Evolutionary conservation across 2,888 invertebrate genomes (phyloP), one percentile per base, ranked within the genome.

Genomic region (Listrodromus nycthemerus): DNA sequence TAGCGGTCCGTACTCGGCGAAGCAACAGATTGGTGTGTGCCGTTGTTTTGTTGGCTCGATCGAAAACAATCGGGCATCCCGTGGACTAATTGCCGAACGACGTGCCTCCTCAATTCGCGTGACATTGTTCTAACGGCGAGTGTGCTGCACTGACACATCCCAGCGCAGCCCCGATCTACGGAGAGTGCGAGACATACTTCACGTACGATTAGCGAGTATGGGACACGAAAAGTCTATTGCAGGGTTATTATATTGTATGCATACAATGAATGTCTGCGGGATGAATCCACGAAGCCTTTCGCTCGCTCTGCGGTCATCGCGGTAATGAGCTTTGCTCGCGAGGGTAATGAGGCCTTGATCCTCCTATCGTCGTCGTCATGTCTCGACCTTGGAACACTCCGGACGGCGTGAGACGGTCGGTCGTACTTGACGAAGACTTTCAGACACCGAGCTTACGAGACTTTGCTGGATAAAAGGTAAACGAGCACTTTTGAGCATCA

Each of bases 261-360:
- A 50, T 66, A 77, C 66, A 66, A 80, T 80, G 76, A 80, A 81
- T 58, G 67, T 73, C 45, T 71, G 16, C 10, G 75, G 65, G 69
- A 80, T 52, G 21, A 19, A 58, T 69, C 55, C 58, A 58, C 86
- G 83, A 80, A 66, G 55, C 77, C 85, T 88, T 88, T 87, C 89
- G 90, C 89, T 90, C 91, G 87, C 89, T 90, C 91, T 92, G 92
- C 90, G 92, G 92, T 92, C 85, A 88, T 76, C 85, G 77, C 84
- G 88, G 89, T 91, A 92, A 92, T 92, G 92, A 92, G 91, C 90
- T 90, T 82, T 88, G 89, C 88, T 88, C 88, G 89, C 89, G 88
- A 89, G 89, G 90, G 91, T 92, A 92, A 92, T 91, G 91, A 91
- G 91, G 87, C 88, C 88, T 88, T 86, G 89, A 77, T 82, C 79